Conservation (phyloP, 2,797 vertebrate genomes). For the Sebastolobus altivelis region DNA sequence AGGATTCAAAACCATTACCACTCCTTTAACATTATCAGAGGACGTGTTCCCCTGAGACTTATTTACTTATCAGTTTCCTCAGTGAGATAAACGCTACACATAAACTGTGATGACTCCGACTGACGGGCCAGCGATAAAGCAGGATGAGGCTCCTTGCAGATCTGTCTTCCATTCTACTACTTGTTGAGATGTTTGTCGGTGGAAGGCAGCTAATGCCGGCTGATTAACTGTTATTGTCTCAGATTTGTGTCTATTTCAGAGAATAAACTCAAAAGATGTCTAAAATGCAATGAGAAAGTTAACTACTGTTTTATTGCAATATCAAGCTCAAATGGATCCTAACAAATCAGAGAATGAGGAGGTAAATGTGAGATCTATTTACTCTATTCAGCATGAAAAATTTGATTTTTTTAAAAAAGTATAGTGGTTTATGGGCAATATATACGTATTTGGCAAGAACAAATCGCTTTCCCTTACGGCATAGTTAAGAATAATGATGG, state of each 20-base stretch:
- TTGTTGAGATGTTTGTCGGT: slow-evolving; percentile 41
- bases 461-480: slow-evolving; percentile 40
- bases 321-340: slow-evolving; percentile 43
- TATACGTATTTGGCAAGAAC: slow-evolving; percentile 42
- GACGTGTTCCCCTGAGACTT: slow-evolving; percentile 49
- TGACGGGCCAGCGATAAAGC: slow-evolving; percentile 49
- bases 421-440: slow-evolving; percentile 38
- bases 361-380: slow-evolving; percentile 20
- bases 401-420: slow-evolving; percentile 1
- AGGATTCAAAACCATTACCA: slow-evolving; percentile 52
- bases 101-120: slow-evolving; percentile 60
- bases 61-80: slow-evolving; percentile 72
- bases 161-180: slow-evolving; percentile 46
- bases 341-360: slow-evolving; percentile 45
- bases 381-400: slow-evolving; percentile 7
- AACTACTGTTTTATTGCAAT: slow-evolving; percentile 32
- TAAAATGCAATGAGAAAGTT: slow-evolving; percentile 21
- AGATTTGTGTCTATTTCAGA: slow-evolving; percentile 6
- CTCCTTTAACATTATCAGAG: slow-evolving; percentile 57
- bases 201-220: slow-evolving; percentile 11
- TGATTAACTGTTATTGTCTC: slow-evolving; percentile 49
- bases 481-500: slow-evolving; percentile 64
- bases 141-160: slow-evolving; percentile 40
- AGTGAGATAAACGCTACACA: slow-evolving; percentile 65
- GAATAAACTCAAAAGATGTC: background rate